These are phyloP conservation scores for Camelus dromedarius DNA, from an alignment of 2,113 vertebrate species.

Conservation along the genomic window DNA sequence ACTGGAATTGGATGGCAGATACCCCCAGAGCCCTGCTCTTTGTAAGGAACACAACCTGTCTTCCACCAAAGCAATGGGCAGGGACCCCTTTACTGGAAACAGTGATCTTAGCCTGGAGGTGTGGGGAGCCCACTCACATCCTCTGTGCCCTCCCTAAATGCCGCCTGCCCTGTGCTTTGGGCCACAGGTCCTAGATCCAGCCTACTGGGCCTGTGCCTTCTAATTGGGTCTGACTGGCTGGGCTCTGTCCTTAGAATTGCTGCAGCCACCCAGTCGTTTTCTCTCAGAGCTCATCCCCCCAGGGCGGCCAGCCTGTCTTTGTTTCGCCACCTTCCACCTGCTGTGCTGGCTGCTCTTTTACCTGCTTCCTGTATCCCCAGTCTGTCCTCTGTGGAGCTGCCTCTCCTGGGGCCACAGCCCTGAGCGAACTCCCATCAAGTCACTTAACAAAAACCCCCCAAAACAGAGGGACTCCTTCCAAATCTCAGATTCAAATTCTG, in stretches of 20 bases:
- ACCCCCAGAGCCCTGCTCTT: not conserved
- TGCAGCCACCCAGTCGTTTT: not conserved
- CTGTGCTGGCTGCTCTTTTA: not conserved
- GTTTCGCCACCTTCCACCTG: not conserved
- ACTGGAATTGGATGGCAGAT: too few species aligned
- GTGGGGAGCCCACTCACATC: not conserved
- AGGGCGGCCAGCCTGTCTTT: accelerated
- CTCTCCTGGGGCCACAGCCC: not conserved
- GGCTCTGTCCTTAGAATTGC: not conserved
- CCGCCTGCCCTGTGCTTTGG: not conserved
- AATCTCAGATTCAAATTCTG: not conserved
- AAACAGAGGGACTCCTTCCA: not conserved
- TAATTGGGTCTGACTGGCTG: too few species aligned
- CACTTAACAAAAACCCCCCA: not conserved
- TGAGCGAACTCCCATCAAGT: not conserved
- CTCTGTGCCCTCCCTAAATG: not conserved
- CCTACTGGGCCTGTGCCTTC: not conserved
- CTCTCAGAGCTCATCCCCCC: not conserved
- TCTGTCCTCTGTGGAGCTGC: not conserved
- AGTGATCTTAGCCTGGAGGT: not conserved
- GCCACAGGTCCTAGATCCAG: not conserved
- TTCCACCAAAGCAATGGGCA: not conserved
- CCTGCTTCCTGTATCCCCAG: too few species aligned
- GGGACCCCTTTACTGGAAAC: not conserved
- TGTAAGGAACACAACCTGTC: not conserved